phyloP scores from a whole-genome alignment of 2,888 invertebrate genomes.

The Heliconius aoede region DNA sequence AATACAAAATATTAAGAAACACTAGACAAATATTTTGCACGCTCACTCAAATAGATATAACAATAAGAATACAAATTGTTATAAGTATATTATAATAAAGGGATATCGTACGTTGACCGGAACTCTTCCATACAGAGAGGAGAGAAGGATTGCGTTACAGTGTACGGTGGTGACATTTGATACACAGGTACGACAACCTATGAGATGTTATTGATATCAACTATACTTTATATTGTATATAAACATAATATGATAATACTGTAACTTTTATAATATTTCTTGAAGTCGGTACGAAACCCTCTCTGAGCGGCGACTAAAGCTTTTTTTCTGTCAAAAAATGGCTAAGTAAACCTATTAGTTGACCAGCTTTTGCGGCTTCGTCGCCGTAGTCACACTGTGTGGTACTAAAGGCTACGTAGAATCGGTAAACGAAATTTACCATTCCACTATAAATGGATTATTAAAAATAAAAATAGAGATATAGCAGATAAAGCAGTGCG shows the following conservation, averaged over 20 bases:
- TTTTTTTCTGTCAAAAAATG: background rate
- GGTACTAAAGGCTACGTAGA: too few relatives aligned
- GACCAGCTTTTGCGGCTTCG: too few relatives aligned
- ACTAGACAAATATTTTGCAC: background rate
- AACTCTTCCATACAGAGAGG: background rate
- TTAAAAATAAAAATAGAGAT: too few relatives aligned
- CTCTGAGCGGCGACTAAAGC: too few relatives aligned
- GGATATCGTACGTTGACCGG: slow-evolving; percentile 5
- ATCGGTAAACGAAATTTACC: too few relatives aligned
- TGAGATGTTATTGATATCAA: background rate
- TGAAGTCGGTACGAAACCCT: too few relatives aligned
- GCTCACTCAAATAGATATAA: background rate
- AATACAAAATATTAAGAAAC: background rate
- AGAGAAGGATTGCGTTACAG: background rate
- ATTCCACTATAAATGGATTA: too few relatives aligned
- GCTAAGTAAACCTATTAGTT: too few relatives aligned
- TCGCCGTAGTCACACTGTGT: too few relatives aligned
- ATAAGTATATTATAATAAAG: background rate
- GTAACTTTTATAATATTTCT: too few relatives aligned
- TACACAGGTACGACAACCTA: background rate
- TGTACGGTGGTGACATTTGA: background rate
- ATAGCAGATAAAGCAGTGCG: too few relatives aligned
- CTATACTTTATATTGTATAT: background rate
- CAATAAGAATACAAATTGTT: background rate
- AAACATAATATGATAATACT: background rate